Base-by-base conservation (phyloP, 2,797 vertebrate genomes). In the Crenichthys baileyi region DNA sequence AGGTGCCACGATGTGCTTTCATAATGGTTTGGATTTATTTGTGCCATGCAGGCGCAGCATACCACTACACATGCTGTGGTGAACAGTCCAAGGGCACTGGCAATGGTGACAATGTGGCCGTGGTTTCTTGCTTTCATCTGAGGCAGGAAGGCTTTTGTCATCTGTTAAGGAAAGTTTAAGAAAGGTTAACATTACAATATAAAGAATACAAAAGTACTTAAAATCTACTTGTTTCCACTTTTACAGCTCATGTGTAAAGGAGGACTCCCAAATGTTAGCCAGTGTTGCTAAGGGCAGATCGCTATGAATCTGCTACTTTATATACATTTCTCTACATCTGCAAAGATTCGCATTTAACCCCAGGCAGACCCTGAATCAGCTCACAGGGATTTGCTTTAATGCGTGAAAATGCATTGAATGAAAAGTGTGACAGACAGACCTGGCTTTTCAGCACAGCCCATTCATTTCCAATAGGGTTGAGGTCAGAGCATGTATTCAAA, bases 101-200 rank as follows among this genome's bases (percentile, higher is more conserved):
- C 93, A 1, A 92, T 24, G 3, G 93, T 95, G 12, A 94, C 88
- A 0, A 93, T 87, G 70, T 94, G 94, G 24, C 94, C 87, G 0
- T 89, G 89, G 82, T 93, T 92, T 70, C 44, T 90, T 73, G 79
- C 81, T 78, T 85, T 94, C 93, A 91, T 94, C 81, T 83, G 87
- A 50, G 94, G 93, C 81, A 95, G 87, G 81, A 95, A 96, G 63
- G 89, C 89, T 76, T 93, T 95, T 1, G 91, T 92, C 89, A 94
- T 94, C 94, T 96, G 87, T 83, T 78, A 39, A 9, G 31, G 3
- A 18, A 50, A 12, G 6, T 44, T 41, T 8, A 36, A 36, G 15
- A 29, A 29, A 61, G 26, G 58, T 61, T 16, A 29, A 63, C 16
- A 20, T 65, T 7, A 20, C 6, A 65, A 6, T 31, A 31, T 16